Percentiles rank a stretch among this genome's conserved stretches.
Evolutionary conservation across 2,888 invertebrate genomes (phyloP).

Genomic region (Ashinkailepas kermadecensis): DNA sequence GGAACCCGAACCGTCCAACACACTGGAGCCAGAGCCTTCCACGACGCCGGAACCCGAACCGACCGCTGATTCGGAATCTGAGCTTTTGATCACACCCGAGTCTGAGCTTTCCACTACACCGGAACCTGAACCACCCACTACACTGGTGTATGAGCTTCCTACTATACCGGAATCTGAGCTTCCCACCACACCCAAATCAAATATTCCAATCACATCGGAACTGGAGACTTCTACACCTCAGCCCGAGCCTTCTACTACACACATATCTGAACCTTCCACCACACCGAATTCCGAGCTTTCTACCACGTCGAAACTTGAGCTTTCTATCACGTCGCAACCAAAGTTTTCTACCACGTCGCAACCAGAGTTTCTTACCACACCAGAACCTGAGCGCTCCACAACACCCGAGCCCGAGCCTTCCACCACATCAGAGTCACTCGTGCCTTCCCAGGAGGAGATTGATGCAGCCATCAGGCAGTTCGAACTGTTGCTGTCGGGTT

Average conservation of each 20-base stretch:
- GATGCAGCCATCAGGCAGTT: no score
- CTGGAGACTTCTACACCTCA: background rate
- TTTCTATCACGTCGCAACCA: no score
- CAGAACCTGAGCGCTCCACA: background rate
- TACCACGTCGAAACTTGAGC: background rate
- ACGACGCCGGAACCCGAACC: no score
- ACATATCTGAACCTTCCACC: no score
- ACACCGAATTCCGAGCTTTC: background rate
- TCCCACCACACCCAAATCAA: background rate
- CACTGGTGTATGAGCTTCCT: background rate
- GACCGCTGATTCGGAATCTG: background rate
- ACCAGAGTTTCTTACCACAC: no score
- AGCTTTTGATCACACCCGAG: background rate
- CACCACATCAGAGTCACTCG: background rate
- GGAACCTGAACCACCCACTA: background rate
- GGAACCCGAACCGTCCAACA: no score
- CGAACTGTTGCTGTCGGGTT: no score
- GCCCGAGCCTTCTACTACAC: background rate
- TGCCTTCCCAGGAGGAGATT: no score
- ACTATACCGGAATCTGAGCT: background rate
- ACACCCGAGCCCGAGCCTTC: background rate
- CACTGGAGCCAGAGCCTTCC: no score
- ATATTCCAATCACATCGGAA: background rate
- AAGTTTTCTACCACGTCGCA: no score
- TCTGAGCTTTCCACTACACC: background rate